Evolutionary conservation across 2,797 vertebrate genomes (phyloP).

Genomic region (Rallus crepitans): DNA sequence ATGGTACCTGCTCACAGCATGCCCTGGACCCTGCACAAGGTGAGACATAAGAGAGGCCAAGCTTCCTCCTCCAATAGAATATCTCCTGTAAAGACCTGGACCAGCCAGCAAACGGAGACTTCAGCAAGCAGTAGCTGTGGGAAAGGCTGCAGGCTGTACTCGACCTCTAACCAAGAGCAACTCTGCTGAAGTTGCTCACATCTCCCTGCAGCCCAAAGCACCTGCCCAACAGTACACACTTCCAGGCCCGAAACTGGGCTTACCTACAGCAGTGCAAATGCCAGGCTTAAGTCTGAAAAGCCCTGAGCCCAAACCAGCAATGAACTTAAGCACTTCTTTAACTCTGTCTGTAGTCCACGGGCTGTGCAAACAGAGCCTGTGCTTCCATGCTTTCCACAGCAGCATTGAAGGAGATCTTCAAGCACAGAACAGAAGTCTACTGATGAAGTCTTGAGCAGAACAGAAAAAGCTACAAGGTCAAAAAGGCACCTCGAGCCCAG

Average conservation of each 20-base stretch:
- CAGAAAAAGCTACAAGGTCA: not conserved
- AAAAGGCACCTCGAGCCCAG: not conserved
- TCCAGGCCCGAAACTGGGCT: not conserved
- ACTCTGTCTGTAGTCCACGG: not conserved
- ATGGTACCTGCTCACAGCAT: not conserved
- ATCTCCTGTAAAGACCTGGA: not conserved
- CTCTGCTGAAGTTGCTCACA: not conserved
- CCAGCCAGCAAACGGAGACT: not conserved
- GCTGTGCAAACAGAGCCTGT: not conserved
- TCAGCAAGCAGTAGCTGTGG: not conserved
- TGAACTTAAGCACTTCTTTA: not conserved
- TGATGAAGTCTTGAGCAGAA: not conserved
- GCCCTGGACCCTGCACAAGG: not conserved
- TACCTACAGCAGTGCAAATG: not conserved
- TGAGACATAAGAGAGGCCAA: not conserved
- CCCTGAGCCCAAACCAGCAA: not conserved
- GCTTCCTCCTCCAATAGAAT: not conserved
- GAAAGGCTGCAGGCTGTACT: not conserved
- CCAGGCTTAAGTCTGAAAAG: not conserved
- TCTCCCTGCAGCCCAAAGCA: not conserved
- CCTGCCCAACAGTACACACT: fast-evolving
- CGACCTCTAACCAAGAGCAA: not conserved
- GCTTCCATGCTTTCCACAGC: not conserved
- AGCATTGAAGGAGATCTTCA: not conserved
- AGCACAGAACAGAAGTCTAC: not conserved